Evolutionary conservation across 2,797 vertebrate species (phyloP).

Genomic region (Alcedo quadribrachys): DNA sequence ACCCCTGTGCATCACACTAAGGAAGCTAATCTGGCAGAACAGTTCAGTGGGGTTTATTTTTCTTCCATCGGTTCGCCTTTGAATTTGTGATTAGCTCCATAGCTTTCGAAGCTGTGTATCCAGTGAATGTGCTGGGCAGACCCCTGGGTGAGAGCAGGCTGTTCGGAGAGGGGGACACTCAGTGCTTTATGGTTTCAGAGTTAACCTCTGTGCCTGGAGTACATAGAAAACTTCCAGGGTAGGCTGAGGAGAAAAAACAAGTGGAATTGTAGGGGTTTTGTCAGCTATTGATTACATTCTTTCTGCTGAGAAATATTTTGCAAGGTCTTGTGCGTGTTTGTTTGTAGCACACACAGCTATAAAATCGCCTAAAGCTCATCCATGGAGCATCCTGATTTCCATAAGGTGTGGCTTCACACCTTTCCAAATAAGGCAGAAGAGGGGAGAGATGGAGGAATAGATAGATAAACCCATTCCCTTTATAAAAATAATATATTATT

Average conservation of each 20-base stretch:
- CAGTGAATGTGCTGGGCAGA: neutral
- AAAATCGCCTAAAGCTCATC: neutral
- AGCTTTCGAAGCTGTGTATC: neutral
- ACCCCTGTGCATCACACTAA: neutral
- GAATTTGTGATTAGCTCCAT: neutral
- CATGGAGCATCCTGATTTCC: neutral
- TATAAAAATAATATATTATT: neutral
- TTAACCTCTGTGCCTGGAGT: neutral
- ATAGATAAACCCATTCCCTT: neutral
- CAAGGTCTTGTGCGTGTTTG: neutral
- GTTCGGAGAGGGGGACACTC: neutral
- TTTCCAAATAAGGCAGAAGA: slow-evolving; percentile 1
- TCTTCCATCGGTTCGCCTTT: neutral
- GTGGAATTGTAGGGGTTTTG: neutral
- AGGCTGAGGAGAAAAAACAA: neutral
- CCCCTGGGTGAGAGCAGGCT: neutral
- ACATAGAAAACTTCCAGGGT: neutral
- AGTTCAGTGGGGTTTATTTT: neutral
- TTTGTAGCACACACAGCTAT: neutral
- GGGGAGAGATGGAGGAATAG: neutral
- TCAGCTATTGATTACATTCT: neutral
- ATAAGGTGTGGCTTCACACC: neutral
- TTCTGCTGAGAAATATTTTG: neutral
- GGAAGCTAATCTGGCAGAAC: neutral
- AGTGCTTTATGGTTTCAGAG: neutral